Base-by-base conservation (phyloP, 1,140 invertebrate genomes). In the Drosophila auraria region DNA sequence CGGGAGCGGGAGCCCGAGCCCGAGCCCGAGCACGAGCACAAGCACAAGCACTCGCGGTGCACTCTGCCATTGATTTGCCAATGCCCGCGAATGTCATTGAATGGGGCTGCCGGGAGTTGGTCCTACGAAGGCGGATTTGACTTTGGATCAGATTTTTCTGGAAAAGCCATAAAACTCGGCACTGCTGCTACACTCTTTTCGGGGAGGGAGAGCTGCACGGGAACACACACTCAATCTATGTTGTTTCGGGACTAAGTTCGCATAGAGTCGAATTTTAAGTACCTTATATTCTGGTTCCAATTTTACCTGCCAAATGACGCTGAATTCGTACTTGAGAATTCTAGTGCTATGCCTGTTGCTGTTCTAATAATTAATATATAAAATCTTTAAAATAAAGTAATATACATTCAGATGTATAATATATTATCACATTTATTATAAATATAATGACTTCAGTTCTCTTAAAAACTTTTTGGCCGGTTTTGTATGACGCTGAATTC, bases 41-140 rank as follows among this genome's bases (percentile, higher is more conserved):
- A 30, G 27, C 27, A 30, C 27, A 30, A 30, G 27, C 9, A 11
- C 33, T 36, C 33, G 3, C 33, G 9, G 33, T 42, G 44, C 42
- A 40, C 50, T 30, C 63, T 75, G 63, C 59, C 71, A 63, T 59
- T 86, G 78, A 73, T 82, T 79, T 51, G 62, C 75, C 61, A 60
- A 75, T 82, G 69, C 71, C 61, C 54, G 61, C 63, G 64, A 86
- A 83, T 87, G 83, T 87, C 83, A 80, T 86, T 82, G 62, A 58
- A 83, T 70, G 25, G 15, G 30, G 17, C 15, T 51, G 5, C 27
- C 27, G 27, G 6, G 20, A 6, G 33, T 9, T 40, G 20, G 36
- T 5, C 17, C 17, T 2, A 0, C 4, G 33, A 59, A 83, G 42
- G 65, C 38, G 60, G 58, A 56, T 62, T 50, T 68, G 58, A 59